A percentile compares a stretch with the other conserved stretches of the same genome.
Conservation (phyloP, 2,888 invertebrate genomes). For the Carabus problematicus region DNA sequence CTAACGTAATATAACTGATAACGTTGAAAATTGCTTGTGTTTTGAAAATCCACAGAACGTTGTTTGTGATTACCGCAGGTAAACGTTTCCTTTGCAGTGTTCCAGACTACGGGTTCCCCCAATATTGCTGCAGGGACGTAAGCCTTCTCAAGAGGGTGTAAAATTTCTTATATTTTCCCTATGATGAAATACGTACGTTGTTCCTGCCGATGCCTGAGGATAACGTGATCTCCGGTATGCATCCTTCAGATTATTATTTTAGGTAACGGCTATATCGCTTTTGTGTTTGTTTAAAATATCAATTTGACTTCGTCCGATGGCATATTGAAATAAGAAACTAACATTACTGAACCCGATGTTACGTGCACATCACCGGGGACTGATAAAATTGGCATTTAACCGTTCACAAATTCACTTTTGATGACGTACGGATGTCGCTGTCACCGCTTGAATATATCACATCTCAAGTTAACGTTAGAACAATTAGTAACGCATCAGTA, state of each 20-base stretch:
- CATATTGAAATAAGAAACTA: conserved; percentile 7
- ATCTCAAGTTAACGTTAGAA: conserved; percentile 21
- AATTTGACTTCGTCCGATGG: conserved; percentile 16
- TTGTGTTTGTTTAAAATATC: conserved; percentile 25
- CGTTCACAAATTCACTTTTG: conserved; percentile 16
- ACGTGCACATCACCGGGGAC: neutral
- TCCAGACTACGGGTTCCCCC: conserved; percentile 7
- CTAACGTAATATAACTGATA: neutral
- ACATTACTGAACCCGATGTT: neutral
- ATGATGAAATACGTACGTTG: conserved; percentile 24
- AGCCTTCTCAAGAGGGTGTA: conserved; percentile 29
- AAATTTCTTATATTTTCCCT: conserved; percentile 28
- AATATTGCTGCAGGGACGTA: conserved; percentile 26
- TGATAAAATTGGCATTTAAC: conserved; percentile 16
- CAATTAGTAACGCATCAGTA: conserved; percentile 14
- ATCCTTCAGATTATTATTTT: conserved; percentile 24
- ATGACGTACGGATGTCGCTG: conserved; percentile 14
- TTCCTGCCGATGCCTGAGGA: conserved; percentile 9
- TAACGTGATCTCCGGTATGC: neutral
- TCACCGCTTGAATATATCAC: neutral
- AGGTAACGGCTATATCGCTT: conserved; percentile 23
- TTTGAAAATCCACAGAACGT: conserved; percentile 17
- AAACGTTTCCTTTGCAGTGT: conserved; percentile 17
- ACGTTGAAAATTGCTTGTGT: conserved; percentile 26
- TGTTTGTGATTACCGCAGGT: conserved; percentile 29